A percentile compares a stretch with the other conserved stretches of the same genome.
phyloP scores from a whole-genome alignment of 2,797 vertebrate genomes.

The Lates japonicus region DNA sequence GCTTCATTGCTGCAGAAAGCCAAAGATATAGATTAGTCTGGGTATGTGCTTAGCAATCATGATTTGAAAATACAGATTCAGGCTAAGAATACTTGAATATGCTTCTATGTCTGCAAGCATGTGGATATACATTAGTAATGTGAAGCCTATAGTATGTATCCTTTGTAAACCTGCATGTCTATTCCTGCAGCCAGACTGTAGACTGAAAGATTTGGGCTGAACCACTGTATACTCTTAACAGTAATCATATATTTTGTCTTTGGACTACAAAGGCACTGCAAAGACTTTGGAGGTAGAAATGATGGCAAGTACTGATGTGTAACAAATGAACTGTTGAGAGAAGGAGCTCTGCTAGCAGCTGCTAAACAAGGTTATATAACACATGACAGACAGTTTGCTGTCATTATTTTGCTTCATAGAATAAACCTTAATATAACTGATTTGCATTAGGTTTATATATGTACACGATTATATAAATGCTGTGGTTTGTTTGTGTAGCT shows the following conservation, averaged over 20 bases:
- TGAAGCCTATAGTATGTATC: not conserved
- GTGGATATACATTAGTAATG: not conserved
- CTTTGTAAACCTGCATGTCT: not conserved
- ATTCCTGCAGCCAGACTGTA: not conserved
- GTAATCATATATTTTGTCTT: not conserved
- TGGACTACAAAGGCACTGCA: not conserved
- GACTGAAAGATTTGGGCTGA: not conserved
- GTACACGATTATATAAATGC: not conserved
- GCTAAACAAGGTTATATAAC: slow-evolving; percentile 64
- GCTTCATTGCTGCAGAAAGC: slow-evolving; percentile 6
- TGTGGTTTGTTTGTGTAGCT: slow-evolving; percentile 12
- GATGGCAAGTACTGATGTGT: slow-evolving; percentile 47
- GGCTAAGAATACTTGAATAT: not conserved
- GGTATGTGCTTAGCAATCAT: slow-evolving; percentile 10
- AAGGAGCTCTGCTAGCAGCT: slow-evolving; percentile 30
- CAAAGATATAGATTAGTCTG: slow-evolving; percentile 12
- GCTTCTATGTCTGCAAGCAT: slow-evolving; percentile 13
- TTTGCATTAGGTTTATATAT: not conserved
- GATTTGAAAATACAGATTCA: slow-evolving; percentile 1
- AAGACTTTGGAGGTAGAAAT: not conserved
- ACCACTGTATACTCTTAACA: not conserved
- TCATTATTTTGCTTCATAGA: not conserved
- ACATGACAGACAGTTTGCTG: not conserved
- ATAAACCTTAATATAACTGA: not conserved
- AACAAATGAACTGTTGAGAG: slow-evolving; percentile 45